These are phyloP conservation scores for Drosophila jambulina DNA, from an alignment of 1,140 invertebrate genomes.

Conservation along the genomic window DNA sequence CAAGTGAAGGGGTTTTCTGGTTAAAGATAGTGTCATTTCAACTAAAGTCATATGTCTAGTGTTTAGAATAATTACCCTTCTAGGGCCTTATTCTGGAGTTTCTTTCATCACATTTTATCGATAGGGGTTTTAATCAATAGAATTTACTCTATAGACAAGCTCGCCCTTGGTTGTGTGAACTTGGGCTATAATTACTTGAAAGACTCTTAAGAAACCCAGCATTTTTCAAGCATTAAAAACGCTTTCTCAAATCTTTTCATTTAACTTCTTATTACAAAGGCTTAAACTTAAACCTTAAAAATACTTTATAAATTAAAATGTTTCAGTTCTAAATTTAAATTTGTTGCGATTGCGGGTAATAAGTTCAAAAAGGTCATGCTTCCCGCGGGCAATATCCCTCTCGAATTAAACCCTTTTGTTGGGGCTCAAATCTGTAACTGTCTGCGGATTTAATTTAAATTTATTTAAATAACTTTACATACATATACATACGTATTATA, in stretches of 20 bases:
- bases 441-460: constrained; percentile 71
- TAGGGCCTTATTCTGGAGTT: no score
- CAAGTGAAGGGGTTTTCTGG: constrained; percentile 29
- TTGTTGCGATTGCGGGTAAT: not conserved
- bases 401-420: constrained; percentile 39
- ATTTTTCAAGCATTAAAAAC: accelerated
- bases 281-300: constrained; percentile 1
- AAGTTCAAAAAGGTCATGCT: constrained; percentile 30
- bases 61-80: not conserved
- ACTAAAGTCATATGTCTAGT: not conserved
- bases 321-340: constrained; percentile 16
- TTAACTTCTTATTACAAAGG: not conserved
- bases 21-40: constrained; percentile 10
- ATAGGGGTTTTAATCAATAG: not conserved
- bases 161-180: not conserved
- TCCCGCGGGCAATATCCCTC: constrained; percentile 7
- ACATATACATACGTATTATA: constrained; percentile 8
- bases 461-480: constrained; percentile 34
- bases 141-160: not conserved
- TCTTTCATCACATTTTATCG: not conserved
- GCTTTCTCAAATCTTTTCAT: not conserved
- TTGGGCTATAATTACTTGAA: not conserved
- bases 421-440: constrained; percentile 51
- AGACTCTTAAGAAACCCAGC: not conserved
- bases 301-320: not conserved